phyloP scores from a whole-genome alignment of 2,888 invertebrate species.

The Melolontha melolontha region DNA sequence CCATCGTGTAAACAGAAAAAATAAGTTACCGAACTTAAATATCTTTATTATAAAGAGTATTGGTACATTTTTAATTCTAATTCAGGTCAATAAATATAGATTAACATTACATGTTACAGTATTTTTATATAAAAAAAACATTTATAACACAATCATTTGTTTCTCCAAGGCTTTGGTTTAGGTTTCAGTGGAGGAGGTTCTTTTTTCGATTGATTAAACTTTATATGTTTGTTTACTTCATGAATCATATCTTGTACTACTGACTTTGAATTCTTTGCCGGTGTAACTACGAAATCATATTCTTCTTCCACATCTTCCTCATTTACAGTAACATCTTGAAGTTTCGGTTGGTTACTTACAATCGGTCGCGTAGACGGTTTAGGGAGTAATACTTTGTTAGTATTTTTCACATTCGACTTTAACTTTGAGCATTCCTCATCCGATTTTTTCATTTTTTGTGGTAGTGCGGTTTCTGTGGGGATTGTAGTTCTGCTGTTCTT shows the following conservation, averaged over 20 bases:
- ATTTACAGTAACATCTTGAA: not conserved
- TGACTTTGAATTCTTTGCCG: not conserved
- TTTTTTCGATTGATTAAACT: not conserved
- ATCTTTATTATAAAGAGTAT: slow-evolving; percentile 15
- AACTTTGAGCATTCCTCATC: slow-evolving; percentile 11
- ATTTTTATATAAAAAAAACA: not conserved
- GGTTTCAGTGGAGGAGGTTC: not conserved
- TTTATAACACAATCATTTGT: not conserved
- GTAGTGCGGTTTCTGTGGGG: not conserved
- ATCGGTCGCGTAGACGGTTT: not conserved
- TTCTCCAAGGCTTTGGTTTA: slow-evolving; percentile 1
- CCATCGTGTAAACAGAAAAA: too few relatives aligned
- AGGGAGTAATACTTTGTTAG: not conserved
- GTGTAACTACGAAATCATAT: slow-evolving; percentile 21
- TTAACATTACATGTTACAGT: not conserved
- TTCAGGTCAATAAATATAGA: slow-evolving; percentile 1
- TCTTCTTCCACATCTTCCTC: slow-evolving; percentile 5
- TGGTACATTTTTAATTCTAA: not conserved
- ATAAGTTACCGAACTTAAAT: too few relatives aligned
- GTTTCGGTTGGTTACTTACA: not conserved
- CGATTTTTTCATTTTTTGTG: not conserved
- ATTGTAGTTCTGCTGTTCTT: not conserved
- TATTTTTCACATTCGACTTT: not conserved
- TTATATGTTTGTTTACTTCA: not conserved
- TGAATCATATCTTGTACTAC: not conserved